These are phyloP conservation scores for Dendropsophus ebraccatus DNA, from an alignment of 2,113 vertebrate species.

Conservation along the genomic window DNA sequence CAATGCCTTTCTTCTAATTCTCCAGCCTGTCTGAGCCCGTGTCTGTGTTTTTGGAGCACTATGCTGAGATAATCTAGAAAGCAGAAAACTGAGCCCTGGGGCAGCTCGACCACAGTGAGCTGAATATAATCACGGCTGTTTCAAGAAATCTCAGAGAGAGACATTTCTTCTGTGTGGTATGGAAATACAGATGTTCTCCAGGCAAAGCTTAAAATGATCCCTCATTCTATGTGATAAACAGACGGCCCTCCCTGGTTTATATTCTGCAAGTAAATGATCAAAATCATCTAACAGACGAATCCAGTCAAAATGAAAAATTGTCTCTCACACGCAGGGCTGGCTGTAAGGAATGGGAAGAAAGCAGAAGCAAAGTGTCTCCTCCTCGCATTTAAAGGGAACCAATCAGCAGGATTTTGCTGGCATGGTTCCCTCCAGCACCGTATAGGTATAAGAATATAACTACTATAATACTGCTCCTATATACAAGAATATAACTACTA, in stretches of 20 bases:
- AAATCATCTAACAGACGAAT: neutral
- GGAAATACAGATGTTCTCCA: conserved; percentile 3
- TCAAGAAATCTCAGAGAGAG: neutral
- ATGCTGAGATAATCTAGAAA: conserved; percentile 25
- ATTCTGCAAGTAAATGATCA: neutral
- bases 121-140: conserved; percentile 3
- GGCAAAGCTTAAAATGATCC: neutral
- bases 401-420: too few relatives aligned
- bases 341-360: too few relatives aligned
- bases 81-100: conserved; percentile 5
- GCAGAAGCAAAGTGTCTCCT: too few relatives aligned
- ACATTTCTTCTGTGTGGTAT: neutral
- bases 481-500: too few relatives aligned
- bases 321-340: neutral
- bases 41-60: neutral
- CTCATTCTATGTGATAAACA: neutral
- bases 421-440: too few relatives aligned
- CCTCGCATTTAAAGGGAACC: too few relatives aligned
- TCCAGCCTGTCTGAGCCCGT: neutral
- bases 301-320: neutral
- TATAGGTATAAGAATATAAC: too few relatives aligned
- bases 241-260: neutral
- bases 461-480: too few relatives aligned
- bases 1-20: neutral
- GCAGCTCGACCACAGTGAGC: conserved; percentile 3